Percentiles rank a stretch among this genome's conserved stretches.
phyloP scores from a whole-genome alignment of 2,113 vertebrate genomes.

The Carollia perspicillata region DNA sequence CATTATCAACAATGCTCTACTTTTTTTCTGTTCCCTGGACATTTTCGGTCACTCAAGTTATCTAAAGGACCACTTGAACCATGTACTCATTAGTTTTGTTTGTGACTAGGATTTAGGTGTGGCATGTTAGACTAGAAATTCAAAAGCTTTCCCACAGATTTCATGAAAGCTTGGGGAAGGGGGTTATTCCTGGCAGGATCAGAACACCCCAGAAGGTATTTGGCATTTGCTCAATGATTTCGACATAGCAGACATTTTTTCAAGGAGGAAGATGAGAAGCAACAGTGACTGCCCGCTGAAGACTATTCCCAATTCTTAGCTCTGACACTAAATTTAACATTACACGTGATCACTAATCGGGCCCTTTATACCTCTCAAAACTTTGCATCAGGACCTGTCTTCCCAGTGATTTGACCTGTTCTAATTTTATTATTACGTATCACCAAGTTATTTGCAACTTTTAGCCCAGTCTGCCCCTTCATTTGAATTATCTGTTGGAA shows the following conservation, averaged over 20 bases:
- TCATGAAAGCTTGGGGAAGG: not conserved
- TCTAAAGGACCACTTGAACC: not conserved
- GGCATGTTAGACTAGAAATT: constrained; percentile 5
- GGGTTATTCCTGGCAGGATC: not conserved
- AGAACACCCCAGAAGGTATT: constrained; percentile 53
- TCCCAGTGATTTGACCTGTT: not conserved
- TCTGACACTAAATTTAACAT: constrained; percentile 26
- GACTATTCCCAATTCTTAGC: constrained; percentile 32
- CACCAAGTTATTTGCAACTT: not conserved
- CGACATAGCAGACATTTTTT: not conserved
- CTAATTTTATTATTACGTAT: not conserved
- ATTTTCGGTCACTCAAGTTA: not conserved
- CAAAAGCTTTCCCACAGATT: not conserved
- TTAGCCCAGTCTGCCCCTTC: not conserved
- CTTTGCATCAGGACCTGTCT: not conserved
- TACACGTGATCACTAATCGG: not conserved
- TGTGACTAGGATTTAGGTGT: constrained; percentile 22
- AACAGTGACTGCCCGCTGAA: not conserved
- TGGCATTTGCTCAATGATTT: constrained; percentile 32
- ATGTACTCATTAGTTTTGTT: not conserved
- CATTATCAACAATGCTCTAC: not conserved
- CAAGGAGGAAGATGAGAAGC: not conserved
- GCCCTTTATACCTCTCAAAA: not conserved
- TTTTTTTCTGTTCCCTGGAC: not conserved
- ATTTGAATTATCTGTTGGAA: not conserved